A percentile compares a stretch with the other conserved stretches of the same genome.
Conservation (phyloP, 2,113 vertebrate species). For the Cyanistes caeruleus region DNA sequence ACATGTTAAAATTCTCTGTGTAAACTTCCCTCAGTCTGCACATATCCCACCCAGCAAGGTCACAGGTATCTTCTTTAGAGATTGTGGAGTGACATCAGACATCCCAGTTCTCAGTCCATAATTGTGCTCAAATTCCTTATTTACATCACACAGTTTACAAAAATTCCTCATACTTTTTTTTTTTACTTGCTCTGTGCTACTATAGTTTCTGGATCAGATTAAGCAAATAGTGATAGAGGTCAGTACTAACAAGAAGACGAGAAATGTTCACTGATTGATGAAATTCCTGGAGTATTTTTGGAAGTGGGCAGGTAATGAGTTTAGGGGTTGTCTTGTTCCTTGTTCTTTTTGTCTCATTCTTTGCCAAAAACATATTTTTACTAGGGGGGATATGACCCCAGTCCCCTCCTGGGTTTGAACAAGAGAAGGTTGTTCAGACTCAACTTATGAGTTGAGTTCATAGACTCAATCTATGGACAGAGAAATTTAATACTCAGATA, state of each 20-base stretch:
- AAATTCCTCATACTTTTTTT: not conserved
- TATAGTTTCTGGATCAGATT: not conserved
- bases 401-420: not conserved
- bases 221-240: not conserved
- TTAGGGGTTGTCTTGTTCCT: not conserved
- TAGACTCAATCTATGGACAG: not conserved
- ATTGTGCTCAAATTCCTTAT: not conserved
- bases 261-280: not conserved
- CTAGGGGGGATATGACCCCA: accelerated
- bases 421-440: not conserved
- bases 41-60: not conserved
- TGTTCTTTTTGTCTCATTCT: not conserved
- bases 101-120: not conserved
- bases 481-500: not conserved
- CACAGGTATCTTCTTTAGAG: not conserved
- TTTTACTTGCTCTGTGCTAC: not conserved
- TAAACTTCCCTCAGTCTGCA: not conserved
- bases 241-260: not conserved
- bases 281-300: not conserved
- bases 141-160: not conserved
- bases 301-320: not conserved
- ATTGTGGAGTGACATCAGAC: not conserved
- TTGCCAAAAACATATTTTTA: not conserved
- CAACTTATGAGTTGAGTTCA: not conserved
- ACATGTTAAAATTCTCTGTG: not conserved